These are phyloP conservation scores for Carapus acus DNA, from an alignment of 2,797 vertebrate species.

Conservation along the genomic window DNA sequence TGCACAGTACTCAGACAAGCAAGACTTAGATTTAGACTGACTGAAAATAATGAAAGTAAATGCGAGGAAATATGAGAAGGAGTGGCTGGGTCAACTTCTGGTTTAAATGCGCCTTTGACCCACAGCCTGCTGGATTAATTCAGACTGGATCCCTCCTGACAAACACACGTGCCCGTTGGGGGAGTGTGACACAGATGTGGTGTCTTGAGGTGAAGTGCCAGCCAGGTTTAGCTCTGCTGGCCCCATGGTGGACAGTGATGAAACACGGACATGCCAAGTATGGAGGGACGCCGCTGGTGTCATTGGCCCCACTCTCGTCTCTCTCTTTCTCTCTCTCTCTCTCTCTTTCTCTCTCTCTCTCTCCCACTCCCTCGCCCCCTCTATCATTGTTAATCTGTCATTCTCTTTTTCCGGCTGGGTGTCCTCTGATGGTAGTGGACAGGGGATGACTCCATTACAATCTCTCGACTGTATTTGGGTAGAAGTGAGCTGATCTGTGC, in stretches of 20 bases:
- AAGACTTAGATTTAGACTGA: not conserved
- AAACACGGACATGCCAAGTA: slow-evolving; percentile 3
- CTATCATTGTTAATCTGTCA: too few species aligned
- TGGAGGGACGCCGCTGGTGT: not conserved
- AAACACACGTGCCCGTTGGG: slow-evolving; percentile 20
- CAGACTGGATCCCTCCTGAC: slow-evolving; percentile 31
- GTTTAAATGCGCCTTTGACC: slow-evolving; percentile 3
- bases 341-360: too few species aligned
- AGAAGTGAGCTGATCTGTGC: not conserved
- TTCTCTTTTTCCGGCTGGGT: too few species aligned
- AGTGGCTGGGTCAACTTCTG: not conserved
- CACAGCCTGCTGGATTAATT: not conserved
- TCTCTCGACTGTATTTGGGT: not conserved
- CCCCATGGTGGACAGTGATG: not conserved
- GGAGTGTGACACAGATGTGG: slow-evolving; percentile 25
- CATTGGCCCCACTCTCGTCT: too few species aligned
- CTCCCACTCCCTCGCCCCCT: too few species aligned
- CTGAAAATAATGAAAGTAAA: not conserved
- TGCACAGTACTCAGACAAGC: not conserved
- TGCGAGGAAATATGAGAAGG: not conserved
- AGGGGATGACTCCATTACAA: too few species aligned
- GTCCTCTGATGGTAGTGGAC: too few species aligned
- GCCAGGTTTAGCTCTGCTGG: slow-evolving; percentile 10
- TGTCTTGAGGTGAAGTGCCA: slow-evolving; percentile 26
- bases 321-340: too few species aligned